Percentiles rank a stretch among this genome's conserved stretches.
Conservation (phyloP, 2,797 vertebrate genomes). For the Arctocebus calabarensis region DNA sequence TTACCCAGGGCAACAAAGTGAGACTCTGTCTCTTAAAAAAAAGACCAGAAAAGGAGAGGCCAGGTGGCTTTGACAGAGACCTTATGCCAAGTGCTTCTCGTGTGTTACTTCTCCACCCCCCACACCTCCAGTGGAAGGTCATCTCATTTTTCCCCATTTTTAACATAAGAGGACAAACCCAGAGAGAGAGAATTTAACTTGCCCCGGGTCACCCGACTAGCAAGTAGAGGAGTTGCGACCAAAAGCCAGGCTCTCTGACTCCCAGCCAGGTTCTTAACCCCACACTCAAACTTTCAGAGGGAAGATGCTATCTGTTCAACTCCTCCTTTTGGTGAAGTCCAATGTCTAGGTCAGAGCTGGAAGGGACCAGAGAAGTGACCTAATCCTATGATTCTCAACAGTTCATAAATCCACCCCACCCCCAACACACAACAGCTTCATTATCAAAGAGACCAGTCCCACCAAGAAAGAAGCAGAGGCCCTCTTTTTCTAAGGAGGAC, state of each 20-base stretch:
- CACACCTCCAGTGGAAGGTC: background rate
- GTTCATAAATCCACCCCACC: slow-evolving; percentile 50
- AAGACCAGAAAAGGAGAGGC: background rate
- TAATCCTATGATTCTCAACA: slow-evolving; percentile 68
- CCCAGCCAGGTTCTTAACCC: background rate
- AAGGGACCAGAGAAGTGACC: slow-evolving; percentile 68
- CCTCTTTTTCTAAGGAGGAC: background rate
- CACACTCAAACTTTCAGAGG: slow-evolving; percentile 22
- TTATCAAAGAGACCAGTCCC: background rate
- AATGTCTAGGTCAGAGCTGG: slow-evolving; percentile 73
- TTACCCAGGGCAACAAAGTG: too few relatives aligned
- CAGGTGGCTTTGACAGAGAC: background rate
- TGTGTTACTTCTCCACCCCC: background rate
- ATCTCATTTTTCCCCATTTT: background rate
- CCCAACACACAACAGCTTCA: background rate
- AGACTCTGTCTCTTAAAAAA: too few relatives aligned
- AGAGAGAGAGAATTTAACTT: background rate
- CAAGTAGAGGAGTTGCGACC: background rate
- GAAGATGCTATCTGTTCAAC: slow-evolving; percentile 73
- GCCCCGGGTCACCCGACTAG: slow-evolving; percentile 42
- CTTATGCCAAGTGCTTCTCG: background rate
- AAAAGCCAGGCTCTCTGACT: slow-evolving; percentile 64
- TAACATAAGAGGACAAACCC: background rate
- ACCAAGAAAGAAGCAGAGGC: background rate
- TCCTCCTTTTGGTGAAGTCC: slow-evolving; percentile 66